Percentiles rank a stretch among this genome's conserved stretches.
Conservation (phyloP, 2,797 vertebrate genomes). For the Anas bernieri region DNA sequence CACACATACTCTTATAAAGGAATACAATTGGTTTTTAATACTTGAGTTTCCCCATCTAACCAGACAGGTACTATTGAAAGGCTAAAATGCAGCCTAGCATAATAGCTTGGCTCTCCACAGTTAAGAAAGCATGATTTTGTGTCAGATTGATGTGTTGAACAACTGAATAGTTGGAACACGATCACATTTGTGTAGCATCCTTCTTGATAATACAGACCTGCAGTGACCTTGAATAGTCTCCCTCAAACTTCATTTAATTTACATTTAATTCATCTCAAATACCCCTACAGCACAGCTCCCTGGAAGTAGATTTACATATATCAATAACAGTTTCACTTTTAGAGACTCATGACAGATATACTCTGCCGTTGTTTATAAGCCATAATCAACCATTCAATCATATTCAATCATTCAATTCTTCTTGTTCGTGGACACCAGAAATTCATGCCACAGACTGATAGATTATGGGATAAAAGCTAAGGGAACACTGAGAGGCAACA, state of each 20-base stretch:
- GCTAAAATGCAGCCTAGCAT: neutral
- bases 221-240: neutral
- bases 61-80: neutral
- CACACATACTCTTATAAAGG: neutral
- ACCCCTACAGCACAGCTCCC: neutral
- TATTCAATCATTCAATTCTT: neutral
- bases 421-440: accelerated
- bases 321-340: neutral
- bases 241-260: neutral
- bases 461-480: neutral
- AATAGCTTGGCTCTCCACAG: neutral
- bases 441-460: neutral
- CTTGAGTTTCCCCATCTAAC: neutral
- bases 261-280: neutral
- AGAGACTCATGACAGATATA: neutral
- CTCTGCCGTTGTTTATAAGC: neutral
- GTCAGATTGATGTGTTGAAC: neutral
- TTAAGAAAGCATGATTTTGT: neutral
- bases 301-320: neutral
- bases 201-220: neutral
- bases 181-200: neutral
- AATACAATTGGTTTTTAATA: neutral
- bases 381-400: too few relatives aligned
- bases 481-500: neutral
- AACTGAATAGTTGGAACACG: neutral